Percentiles rank a stretch among this genome's conserved stretches.
phyloP scores from a whole-genome alignment of 2,797 vertebrate species.

The Erethizon dorsatum region DNA sequence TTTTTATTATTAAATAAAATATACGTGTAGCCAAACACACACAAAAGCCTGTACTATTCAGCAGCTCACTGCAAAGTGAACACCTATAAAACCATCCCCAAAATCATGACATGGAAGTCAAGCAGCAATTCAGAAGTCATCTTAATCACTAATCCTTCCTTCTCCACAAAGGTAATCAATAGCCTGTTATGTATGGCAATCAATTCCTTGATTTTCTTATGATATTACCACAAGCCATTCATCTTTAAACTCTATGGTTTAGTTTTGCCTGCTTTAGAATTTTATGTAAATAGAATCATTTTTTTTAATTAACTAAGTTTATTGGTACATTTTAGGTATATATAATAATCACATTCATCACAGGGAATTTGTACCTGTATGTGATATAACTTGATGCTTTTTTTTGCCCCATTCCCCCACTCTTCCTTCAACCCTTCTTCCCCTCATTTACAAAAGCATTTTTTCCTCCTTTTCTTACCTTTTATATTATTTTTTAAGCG shows the following conservation, averaged over 20 bases:
- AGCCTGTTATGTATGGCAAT: background rate
- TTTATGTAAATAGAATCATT: too few relatives aligned
- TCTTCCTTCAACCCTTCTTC: too few relatives aligned
- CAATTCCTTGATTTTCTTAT: background rate
- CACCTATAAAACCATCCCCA: background rate
- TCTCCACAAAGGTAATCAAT: background rate
- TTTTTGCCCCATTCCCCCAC: too few relatives aligned
- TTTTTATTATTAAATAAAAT: conserved; percentile 15
- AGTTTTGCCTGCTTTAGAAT: background rate
- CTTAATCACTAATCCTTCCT: background rate
- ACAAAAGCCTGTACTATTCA: background rate
- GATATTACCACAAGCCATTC: background rate
- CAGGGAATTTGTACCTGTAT: too few relatives aligned
- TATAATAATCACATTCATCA: too few relatives aligned
- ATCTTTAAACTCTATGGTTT: background rate
- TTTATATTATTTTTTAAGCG: background rate
- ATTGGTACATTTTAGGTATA: too few relatives aligned
- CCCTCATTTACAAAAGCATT: too few relatives aligned
- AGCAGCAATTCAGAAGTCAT: background rate
- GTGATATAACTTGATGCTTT: too few relatives aligned
- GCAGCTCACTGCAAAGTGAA: background rate
- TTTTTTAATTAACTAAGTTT: too few relatives aligned
- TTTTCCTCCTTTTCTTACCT: too few relatives aligned
- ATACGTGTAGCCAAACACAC: background rate
- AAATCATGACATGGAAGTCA: background rate